Evolutionary conservation across 2,888 invertebrate species (phyloP).

Genomic region (Noctua pronuba): DNA sequence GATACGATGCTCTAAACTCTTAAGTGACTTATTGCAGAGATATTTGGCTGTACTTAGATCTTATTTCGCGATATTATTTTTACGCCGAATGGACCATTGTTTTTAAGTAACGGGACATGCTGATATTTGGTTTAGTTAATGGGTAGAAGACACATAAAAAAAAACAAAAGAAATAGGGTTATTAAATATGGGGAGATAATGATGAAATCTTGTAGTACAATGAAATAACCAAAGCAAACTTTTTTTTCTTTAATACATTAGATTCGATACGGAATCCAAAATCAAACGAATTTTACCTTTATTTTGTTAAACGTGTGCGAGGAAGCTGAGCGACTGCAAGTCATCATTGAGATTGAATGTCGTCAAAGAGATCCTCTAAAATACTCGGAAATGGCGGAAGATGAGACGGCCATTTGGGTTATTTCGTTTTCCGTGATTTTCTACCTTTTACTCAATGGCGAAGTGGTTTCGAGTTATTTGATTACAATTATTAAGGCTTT

Average conservation of each 20-base stretch:
- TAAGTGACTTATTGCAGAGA: not conserved
- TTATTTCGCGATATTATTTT: not conserved
- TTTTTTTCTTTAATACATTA: slow-evolving; percentile 16
- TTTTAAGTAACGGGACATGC: not conserved
- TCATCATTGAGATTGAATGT: slow-evolving; percentile 59
- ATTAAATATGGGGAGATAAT: not conserved
- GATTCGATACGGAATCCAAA: slow-evolving; percentile 1
- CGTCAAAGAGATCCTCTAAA: slow-evolving; percentile 62
- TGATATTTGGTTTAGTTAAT: not conserved
- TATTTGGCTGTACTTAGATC: not conserved
- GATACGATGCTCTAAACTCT: not conserved
- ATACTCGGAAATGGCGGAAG: slow-evolving; percentile 50
- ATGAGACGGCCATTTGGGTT: slow-evolving; percentile 53
- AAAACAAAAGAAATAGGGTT: not conserved
- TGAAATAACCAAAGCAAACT: not conserved
- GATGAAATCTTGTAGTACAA: not conserved
- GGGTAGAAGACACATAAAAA: not conserved
- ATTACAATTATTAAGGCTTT: not conserved
- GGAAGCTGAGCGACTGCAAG: slow-evolving; percentile 33
- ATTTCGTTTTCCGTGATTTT: slow-evolving; percentile 26
- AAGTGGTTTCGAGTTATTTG: not conserved
- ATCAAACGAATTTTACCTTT: slow-evolving; percentile 17
- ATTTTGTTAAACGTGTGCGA: slow-evolving; percentile 30
- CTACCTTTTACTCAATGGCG: not conserved
- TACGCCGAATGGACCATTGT: not conserved